Percentiles rank a stretch among this genome's conserved stretches.
Evolutionary conservation across 2,888 invertebrate species (phyloP).

Genomic region (Notocelia uddmanniana): DNA sequence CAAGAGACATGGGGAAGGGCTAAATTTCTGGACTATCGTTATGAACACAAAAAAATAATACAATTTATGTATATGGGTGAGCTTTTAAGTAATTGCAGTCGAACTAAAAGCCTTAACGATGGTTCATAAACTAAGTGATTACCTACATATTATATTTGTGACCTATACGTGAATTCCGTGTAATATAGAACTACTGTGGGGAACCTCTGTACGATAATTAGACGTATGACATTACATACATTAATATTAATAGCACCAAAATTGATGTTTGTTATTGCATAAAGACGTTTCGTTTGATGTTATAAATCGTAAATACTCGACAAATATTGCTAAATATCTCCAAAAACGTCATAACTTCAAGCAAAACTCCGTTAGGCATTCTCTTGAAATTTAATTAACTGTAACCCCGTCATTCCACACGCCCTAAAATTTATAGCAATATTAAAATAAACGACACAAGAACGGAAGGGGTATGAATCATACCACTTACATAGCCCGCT

Average conservation of each 20-base stretch:
- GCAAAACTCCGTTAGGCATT: slow-evolving; percentile 25
- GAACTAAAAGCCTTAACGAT: too few species aligned
- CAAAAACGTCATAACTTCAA: slow-evolving; percentile 16
- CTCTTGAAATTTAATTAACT: slow-evolving; percentile 41
- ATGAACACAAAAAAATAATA: too few species aligned
- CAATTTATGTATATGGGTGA: too few species aligned
- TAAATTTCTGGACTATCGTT: too few species aligned
- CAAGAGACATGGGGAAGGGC: too few species aligned
- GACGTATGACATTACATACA: not conserved
- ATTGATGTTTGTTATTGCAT: not conserved
- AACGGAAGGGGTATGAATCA: slow-evolving; percentile 39
- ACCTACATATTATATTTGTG: not conserved
- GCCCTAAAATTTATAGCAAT: slow-evolving; percentile 45
- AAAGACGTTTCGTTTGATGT: not conserved
- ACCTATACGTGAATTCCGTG: not conserved
- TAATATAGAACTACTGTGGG: too few species aligned
- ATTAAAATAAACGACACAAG: slow-evolving; percentile 46
- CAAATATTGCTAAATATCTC: not conserved
- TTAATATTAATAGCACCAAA: not conserved
- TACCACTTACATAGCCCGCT: slow-evolving; percentile 25
- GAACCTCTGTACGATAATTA: too few species aligned
- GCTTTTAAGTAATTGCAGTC: too few species aligned
- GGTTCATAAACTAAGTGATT: too few species aligned
- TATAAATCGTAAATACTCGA: not conserved
- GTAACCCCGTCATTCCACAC: slow-evolving; percentile 44